These are phyloP conservation scores for Zapus hudsonius DNA, from an alignment of 2,113 vertebrate genomes.

Conservation along the genomic window DNA sequence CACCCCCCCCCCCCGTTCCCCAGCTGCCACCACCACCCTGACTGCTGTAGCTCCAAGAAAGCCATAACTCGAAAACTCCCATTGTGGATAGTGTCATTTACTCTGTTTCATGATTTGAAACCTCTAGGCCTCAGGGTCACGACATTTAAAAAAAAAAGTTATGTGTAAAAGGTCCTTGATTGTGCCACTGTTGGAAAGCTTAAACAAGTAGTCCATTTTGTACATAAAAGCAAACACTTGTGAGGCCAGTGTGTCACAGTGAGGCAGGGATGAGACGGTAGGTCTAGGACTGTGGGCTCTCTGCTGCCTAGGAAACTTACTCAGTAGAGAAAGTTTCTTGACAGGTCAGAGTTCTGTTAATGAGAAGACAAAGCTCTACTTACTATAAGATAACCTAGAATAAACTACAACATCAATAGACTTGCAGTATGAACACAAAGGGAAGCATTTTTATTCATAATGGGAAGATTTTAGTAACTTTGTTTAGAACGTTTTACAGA, in stretches of 20 bases:
- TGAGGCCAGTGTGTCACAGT: neutral
- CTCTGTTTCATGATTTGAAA: neutral
- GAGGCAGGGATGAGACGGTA: neutral
- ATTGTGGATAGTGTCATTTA: neutral
- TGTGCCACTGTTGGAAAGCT: neutral
- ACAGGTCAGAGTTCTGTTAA: neutral
- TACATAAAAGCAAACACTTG: neutral
- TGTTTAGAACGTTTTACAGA: neutral
- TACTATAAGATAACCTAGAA: neutral
- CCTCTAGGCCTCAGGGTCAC: neutral
- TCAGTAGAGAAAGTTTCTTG: neutral
- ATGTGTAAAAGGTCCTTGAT: neutral
- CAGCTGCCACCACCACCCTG: too few relatives aligned
- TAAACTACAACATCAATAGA: neutral
- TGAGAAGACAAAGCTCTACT: neutral
- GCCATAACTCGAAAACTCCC: neutral
- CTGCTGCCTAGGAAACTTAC: neutral
- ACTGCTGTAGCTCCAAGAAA: neutral
- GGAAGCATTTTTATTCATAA: slow-evolving; percentile 4
- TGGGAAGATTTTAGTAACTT: neutral
- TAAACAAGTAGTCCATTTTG: neutral
- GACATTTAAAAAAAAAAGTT: neutral
- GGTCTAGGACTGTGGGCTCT: neutral
- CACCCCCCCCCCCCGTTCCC: too few relatives aligned
- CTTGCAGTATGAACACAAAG: neutral